Conservation (phyloP, 2,113 vertebrate genomes). For the Thunnus maccoyii region DNA sequence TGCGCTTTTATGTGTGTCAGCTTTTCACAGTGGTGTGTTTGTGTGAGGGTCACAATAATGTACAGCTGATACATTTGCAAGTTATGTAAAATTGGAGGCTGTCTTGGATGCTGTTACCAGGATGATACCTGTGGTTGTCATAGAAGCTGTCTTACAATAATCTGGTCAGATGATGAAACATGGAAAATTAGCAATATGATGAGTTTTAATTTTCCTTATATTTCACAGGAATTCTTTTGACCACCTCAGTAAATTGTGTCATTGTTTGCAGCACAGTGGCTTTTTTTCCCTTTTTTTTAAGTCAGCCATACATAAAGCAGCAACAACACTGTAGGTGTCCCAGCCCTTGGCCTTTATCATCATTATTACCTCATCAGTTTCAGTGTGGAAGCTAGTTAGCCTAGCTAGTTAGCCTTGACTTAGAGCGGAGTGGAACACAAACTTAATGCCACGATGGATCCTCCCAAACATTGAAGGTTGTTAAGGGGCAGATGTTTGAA, state of each 20-base stretch:
- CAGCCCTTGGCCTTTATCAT: neutral
- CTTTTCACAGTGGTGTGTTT: conserved; percentile 30
- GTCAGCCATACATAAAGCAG: neutral
- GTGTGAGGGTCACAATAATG: conserved; percentile 37
- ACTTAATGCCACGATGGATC: neutral
- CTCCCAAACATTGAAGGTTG: neutral
- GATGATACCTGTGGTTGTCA: conserved; percentile 50
- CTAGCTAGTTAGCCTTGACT: neutral
- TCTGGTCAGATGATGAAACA: conserved; percentile 3
- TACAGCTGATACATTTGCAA: conserved; percentile 26
- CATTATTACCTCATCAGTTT: neutral
- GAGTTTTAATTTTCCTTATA: neutral
- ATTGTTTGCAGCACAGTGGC: too few species aligned
- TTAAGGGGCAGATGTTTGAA: too few species aligned
- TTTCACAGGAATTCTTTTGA: neutral
- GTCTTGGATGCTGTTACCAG: conserved; percentile 59
- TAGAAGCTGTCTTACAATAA: neutral
- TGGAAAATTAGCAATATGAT: neutral
- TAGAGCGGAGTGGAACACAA: neutral
- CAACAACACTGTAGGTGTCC: neutral
- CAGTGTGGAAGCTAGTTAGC: neutral
- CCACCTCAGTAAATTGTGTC: too few species aligned
- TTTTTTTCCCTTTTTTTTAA: neutral
- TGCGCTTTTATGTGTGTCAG: conserved; percentile 49
- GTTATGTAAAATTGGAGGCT: conserved; percentile 12